phyloP scores from a whole-genome alignment of 2,888 invertebrate species.

The Anticlea derivata region DNA sequence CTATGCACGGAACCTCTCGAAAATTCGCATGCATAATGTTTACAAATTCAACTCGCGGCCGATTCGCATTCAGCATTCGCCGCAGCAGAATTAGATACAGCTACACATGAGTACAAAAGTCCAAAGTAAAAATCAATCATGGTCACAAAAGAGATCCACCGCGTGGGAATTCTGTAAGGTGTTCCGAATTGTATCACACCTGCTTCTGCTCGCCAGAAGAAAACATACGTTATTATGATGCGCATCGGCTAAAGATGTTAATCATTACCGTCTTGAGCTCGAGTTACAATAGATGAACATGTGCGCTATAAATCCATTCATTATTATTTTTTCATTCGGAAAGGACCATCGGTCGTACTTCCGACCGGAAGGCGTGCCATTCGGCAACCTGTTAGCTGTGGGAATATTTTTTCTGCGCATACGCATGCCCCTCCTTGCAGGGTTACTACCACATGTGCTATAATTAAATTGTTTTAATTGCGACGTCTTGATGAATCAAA shows the following conservation, averaged over 20 bases:
- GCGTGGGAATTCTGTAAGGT: conserved; percentile 71
- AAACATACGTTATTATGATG: conserved; percentile 56
- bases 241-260: conserved; percentile 60
- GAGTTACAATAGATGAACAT: conserved; percentile 57
- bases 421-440: conserved; percentile 49
- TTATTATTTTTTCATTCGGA: conserved; percentile 57
- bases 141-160: conserved; percentile 45
- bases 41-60: conserved; percentile 26
- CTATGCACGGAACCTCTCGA: conserved; percentile 17
- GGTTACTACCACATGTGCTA: conserved; percentile 54
- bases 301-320: conserved; percentile 67
- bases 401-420: conserved; percentile 70
- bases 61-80: conserved; percentile 25
- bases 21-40: conserved; percentile 28
- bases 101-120: conserved; percentile 38
- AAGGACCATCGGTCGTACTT: conserved; percentile 78
- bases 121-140: conserved; percentile 50
- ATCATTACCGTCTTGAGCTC: conserved; percentile 53
- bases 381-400: conserved; percentile 79
- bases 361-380: conserved; percentile 78
- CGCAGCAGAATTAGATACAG: conserved; percentile 20
- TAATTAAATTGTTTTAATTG: conserved; percentile 51
- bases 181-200: conserved; percentile 60
- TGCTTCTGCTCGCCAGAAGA: conserved; percentile 62
- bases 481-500: conserved; percentile 29